Base-by-base conservation (phyloP, 2,113 vertebrate species). In the Poicephalus meyeri region DNA sequence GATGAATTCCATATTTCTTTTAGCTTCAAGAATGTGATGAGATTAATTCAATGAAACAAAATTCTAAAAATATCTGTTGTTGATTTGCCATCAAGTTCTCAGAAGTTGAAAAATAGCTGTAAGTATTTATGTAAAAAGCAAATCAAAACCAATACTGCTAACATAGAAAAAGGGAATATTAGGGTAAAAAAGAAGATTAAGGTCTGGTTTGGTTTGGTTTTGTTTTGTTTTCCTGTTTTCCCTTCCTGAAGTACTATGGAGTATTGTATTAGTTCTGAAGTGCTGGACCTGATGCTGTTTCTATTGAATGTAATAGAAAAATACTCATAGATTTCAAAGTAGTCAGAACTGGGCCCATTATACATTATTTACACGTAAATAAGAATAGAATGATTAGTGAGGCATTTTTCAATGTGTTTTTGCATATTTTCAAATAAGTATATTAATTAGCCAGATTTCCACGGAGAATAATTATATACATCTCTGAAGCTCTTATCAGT, bases 381-480 rank as follows among this genome's bases (percentile, higher is more conserved):
- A 15, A n/a, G 18, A 53, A 21, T 33, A 72, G 60, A 73, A 69
- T 21, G 5, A 69, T 81, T 77, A 92, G 7, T 56, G 66, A 87
- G 85, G 11, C 16, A 72, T 61, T 95, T 97, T 88, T 42, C 16
- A 14, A 53, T 74, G 21, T 1, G 25, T 37, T 56, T 80, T 55
- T 91, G 18, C 14, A 68, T 64, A 78, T 83, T 92, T 95, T 96
- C 68, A 79, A 42, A 9, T 80, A 97, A 88, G 26, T 80, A 80
- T 92, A 89, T 72, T 94, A 31, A 89, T 61, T 91, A 87, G 90
- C 44, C 53, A 76, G 39, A 90, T 94, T 95, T 97, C 88, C 93
- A 85, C 8, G 60, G 60, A 92, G 77, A 92, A 93, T 93, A 97
- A 93, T 95, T 97, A 96, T 86, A 55, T 8, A 68, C 46, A 90